A percentile compares a stretch with the other conserved stretches of the same genome.
Evolutionary conservation across 1,140 invertebrate species (phyloP).

Genomic region (Drosophila navojoa): DNA sequence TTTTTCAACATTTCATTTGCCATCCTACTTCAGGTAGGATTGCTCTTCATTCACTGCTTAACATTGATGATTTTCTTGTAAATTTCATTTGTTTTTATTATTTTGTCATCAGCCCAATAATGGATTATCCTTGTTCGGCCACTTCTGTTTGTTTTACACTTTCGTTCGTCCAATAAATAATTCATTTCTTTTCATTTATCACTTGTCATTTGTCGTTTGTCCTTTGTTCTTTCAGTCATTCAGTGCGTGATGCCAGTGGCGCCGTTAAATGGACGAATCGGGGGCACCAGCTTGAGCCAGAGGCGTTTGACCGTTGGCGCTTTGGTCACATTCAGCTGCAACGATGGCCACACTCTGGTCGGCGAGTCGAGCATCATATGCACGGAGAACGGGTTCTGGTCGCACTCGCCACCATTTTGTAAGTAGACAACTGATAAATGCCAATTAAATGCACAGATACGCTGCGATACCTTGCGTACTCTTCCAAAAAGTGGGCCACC

Average conservation of each 20-base stretch:
- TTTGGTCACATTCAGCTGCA: constrained; percentile 91
- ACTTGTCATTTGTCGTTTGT: not conserved
- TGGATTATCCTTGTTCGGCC: no score
- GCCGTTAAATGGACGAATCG: constrained; percentile 89
- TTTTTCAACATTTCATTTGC: no score
- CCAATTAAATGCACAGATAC: constrained; percentile 51
- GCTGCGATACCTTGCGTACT: constrained; percentile 59
- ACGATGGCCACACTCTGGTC: constrained; percentile 88
- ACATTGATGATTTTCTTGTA: no score
- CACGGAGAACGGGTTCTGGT: constrained; percentile 94
- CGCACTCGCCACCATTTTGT: constrained; percentile 92
- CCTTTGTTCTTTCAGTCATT: constrained; percentile 86
- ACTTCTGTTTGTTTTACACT: no score
- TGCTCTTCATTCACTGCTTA: no score
- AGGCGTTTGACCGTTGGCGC: constrained; percentile 89
- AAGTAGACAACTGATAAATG: constrained; percentile 81
- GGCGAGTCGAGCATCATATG: constrained; percentile 93
- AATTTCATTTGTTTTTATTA: no score
- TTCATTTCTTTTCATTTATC: no score
- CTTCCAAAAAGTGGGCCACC: constrained; percentile 63
- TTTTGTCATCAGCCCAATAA: no score
- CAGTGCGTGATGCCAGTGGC: constrained; percentile 89
- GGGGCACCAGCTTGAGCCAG: constrained; percentile 84
- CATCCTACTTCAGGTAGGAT: no score
- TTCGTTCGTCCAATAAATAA: no score